phyloP scores from a whole-genome alignment of 2,113 vertebrate species.

The Hemiprocne comata region DNA sequence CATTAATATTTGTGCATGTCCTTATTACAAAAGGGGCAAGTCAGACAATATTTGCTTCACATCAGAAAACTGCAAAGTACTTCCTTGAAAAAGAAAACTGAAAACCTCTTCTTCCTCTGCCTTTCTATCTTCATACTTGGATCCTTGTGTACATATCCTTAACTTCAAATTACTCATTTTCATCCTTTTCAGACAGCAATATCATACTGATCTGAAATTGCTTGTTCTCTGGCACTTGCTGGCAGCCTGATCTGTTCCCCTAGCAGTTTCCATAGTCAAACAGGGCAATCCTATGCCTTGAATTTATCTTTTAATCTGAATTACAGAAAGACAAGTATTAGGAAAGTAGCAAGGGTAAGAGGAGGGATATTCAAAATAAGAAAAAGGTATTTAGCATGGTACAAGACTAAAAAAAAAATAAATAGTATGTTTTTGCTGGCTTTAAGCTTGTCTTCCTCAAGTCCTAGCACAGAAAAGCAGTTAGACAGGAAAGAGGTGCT shows the following conservation, averaged over 20 bases:
- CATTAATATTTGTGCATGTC: background rate
- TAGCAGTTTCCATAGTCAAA: background rate
- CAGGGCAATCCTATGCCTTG: background rate
- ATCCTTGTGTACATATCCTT: background rate
- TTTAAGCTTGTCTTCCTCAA: background rate
- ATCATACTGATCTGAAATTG: background rate
- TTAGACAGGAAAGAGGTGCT: background rate
- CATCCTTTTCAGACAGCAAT: background rate
- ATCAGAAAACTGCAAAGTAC: background rate
- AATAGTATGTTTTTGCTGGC: background rate
- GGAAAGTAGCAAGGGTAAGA: background rate
- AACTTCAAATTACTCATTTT: background rate
- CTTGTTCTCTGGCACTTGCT: background rate
- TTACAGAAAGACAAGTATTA: background rate
- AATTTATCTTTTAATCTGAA: background rate
- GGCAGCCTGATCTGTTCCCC: background rate
- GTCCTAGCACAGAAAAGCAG: background rate
- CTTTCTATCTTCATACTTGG: background rate
- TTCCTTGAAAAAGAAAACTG: background rate
- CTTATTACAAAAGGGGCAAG: background rate
- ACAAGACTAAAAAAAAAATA: background rate
- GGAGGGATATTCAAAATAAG: background rate
- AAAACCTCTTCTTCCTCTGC: background rate
- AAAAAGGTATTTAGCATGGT: background rate
- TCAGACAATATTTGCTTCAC: background rate